A percentile compares a stretch with the other conserved stretches of the same genome.
Evolutionary conservation across 2,888 invertebrate genomes (phyloP).

Genomic region (Ommatoiulus sabulosus): DNA sequence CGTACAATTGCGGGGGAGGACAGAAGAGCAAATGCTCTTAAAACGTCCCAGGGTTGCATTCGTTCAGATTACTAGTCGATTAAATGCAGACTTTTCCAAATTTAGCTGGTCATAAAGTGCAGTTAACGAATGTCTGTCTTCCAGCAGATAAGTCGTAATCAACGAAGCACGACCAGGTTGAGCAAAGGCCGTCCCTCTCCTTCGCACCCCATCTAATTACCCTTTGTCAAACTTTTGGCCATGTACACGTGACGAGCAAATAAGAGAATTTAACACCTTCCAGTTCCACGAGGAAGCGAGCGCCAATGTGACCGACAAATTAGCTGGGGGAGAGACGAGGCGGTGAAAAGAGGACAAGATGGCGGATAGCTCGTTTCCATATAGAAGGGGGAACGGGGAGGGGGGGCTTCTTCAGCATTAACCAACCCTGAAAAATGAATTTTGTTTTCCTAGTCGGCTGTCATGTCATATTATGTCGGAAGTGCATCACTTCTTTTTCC

Average conservation of each 20-base stretch:
- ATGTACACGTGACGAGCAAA: neutral
- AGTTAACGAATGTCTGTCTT: neutral
- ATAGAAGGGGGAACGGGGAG: too few species aligned
- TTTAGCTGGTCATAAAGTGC: too few species aligned
- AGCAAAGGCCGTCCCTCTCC: neutral
- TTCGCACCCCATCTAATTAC: constrained; percentile 20
- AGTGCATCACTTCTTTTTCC: neutral
- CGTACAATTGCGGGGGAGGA: too few species aligned
- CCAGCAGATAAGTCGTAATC: neutral
- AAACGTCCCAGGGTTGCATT: too few species aligned
- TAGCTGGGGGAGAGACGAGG: neutral
- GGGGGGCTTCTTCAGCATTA: neutral
- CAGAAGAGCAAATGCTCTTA: too few species aligned
- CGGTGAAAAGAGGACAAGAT: constrained; percentile 7
- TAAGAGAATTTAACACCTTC: constrained; percentile 3
- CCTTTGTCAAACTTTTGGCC: neutral
- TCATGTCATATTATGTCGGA: neutral
- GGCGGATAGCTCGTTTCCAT: neutral
- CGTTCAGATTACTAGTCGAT: too few species aligned
- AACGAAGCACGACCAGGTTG: neutral
- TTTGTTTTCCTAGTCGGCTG: constrained; percentile 1
- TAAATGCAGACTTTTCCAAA: too few species aligned
- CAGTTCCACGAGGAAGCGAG: constrained; percentile 4
- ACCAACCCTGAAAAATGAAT: constrained; percentile 19
- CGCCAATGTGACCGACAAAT: constrained; percentile 17